phyloP scores from a whole-genome alignment of 53 echinoderm and acorn worm genomes.

The Apostichopus leukothele region DNA sequence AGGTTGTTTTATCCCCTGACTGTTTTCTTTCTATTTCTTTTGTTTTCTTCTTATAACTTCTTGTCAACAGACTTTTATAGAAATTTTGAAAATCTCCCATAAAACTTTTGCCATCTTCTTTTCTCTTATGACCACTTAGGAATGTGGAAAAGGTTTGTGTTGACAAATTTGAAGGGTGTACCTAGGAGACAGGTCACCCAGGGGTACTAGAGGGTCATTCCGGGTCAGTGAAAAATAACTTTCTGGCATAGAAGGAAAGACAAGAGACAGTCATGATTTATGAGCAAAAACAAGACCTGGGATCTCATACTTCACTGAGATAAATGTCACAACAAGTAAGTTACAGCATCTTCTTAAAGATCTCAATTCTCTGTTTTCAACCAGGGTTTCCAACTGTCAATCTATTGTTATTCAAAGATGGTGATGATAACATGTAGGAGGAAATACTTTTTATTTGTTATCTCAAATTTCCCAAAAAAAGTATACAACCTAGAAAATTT shows the following conservation, averaged over 20 bases:
- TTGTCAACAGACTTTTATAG: no score
- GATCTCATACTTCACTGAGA: background rate
- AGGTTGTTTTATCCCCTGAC: no score
- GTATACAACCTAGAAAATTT: no score
- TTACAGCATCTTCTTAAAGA: background rate
- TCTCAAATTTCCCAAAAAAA: background rate
- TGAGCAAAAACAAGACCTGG: background rate
- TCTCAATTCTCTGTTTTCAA: background rate
- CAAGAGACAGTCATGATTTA: background rate
- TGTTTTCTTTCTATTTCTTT: no score
- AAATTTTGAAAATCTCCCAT: no score
- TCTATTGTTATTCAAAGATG: background rate
- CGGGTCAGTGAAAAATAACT: background rate
- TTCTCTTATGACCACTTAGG: background rate
- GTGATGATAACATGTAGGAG: background rate
- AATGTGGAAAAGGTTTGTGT: background rate
- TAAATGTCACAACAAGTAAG: slow-evolving; percentile 1
- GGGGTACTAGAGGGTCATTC: background rate
- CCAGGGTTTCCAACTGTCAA: background rate
- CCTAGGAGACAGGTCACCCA: background rate
- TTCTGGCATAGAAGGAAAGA: background rate
- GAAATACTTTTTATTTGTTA: background rate
- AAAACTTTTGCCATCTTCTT: background rate
- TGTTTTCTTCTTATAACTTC: no score
- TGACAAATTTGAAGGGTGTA: slow-evolving; percentile 18